A percentile compares a stretch with the other conserved stretches of the same genome.
Evolutionary conservation across 1,140 invertebrate species (phyloP).

Genomic region (Nomia melanderi): DNA sequence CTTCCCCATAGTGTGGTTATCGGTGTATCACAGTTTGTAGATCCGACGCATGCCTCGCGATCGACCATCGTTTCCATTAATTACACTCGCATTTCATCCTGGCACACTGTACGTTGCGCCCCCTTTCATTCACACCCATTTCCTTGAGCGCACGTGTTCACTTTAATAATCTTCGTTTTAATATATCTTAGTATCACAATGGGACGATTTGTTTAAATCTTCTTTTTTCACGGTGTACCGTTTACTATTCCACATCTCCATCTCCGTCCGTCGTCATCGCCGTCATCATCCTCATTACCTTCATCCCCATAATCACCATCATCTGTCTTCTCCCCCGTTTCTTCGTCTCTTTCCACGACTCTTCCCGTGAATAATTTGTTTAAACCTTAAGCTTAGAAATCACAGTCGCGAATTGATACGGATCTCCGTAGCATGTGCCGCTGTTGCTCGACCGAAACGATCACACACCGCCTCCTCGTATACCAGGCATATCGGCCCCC

Average conservation of each 20-base stretch:
- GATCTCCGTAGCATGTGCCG: constrained; percentile 48
- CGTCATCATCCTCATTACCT: no score
- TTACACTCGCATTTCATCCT: constrained; percentile 56
- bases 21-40: constrained; percentile 57
- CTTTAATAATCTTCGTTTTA: constrained; percentile 34
- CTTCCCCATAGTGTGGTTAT: constrained; percentile 32
- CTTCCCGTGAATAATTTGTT: constrained; percentile 32
- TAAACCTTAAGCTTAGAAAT: constrained; percentile 70
- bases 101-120: constrained; percentile 46
- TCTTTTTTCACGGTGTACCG: not conserved
- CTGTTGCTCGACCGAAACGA: constrained; percentile 30
- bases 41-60: constrained; percentile 53
- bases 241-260: not conserved
- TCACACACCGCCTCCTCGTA: constrained; percentile 23
- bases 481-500: constrained; percentile 3
- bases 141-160: constrained; percentile 56
- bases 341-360: not conserved
- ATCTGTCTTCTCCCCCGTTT: no score
- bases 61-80: constrained; percentile 61
- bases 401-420: constrained; percentile 72
- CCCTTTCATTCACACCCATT: constrained; percentile 47
- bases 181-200: constrained; percentile 72
- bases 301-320: no score
- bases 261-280: no score
- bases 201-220: constrained; percentile 48